These are phyloP conservation scores for Scaeva pyrastri DNA, from an alignment of 2,888 invertebrate genomes.

Conservation along the genomic window DNA sequence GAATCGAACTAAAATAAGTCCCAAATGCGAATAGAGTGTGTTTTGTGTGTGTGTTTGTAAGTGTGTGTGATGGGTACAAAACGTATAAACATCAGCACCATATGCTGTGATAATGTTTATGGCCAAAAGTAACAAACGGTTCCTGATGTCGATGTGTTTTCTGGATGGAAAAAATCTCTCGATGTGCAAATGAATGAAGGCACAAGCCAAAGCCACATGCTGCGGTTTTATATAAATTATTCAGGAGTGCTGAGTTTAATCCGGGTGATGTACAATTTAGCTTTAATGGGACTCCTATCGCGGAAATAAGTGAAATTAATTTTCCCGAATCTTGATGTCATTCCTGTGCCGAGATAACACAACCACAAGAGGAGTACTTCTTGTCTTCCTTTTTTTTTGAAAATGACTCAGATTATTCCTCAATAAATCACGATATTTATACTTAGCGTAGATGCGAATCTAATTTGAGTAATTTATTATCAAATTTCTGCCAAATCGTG, in stretches of 20 bases:
- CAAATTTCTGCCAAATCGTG: not conserved
- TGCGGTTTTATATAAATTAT: conserved; percentile 20
- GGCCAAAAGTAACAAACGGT: conserved; percentile 22
- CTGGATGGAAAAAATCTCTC: not conserved
- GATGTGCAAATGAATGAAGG: not conserved
- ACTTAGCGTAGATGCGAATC: not conserved
- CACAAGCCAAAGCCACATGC: conserved; percentile 8
- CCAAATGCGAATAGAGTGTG: not conserved
- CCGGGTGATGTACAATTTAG: conserved; percentile 14
- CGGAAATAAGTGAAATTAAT: conserved; percentile 16
- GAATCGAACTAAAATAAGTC: conserved; percentile 4
- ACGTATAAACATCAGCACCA: conserved; percentile 4
- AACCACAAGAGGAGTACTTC: not conserved
- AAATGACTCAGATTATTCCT: not conserved
- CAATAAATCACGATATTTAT: conserved; percentile 13
- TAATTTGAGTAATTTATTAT: not conserved
- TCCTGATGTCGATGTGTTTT: conserved; percentile 1
- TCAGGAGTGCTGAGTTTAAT: conserved; percentile 11
- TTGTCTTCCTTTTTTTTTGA: not conserved
- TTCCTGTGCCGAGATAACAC: not conserved
- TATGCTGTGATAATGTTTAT: conserved; percentile 46
- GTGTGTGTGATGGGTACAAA: not conserved
- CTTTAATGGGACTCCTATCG: not conserved
- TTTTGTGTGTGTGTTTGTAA: too few species aligned
- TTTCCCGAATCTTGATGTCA: not conserved